phyloP scores from a whole-genome alignment of 1,140 invertebrate genomes.

The Condylostylus longicornis region DNA sequence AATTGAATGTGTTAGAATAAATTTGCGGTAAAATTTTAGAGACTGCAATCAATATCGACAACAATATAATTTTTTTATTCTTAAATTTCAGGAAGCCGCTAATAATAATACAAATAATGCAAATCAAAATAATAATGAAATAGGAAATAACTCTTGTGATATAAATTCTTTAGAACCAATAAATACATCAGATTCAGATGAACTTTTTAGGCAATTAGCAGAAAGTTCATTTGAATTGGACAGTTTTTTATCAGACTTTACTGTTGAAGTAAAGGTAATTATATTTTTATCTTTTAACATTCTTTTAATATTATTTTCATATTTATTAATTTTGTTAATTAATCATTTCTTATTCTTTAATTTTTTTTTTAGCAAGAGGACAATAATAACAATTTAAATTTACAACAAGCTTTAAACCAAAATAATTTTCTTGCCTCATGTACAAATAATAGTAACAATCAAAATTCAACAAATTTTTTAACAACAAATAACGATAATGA shows the following conservation, averaged over 20 bases:
- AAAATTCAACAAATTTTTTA: neutral
- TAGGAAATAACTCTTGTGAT: constrained; percentile 4
- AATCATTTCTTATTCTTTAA: constrained; percentile 2
- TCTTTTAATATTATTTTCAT: constrained; percentile 1
- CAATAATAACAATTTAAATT: constrained; percentile 25
- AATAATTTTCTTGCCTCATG: constrained; percentile 2
- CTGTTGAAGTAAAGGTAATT: constrained; percentile 37
- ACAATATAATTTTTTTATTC: no score
- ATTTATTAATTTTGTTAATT: neutral
- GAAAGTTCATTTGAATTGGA: constrained; percentile 37
- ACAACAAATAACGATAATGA: neutral
- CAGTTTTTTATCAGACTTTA: constrained; percentile 37
- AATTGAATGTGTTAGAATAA: no score
- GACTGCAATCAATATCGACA: no score
- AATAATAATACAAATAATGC: constrained; percentile 7
- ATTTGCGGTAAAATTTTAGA: no score
- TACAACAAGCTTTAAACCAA: neutral
- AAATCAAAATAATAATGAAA: constrained; percentile 16
- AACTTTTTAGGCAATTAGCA: constrained; percentile 29
- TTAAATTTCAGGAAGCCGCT: constrained; percentile 29
- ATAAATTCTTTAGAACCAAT: constrained; percentile 27
- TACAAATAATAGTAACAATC: neutral
- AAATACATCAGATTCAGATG: constrained; percentile 28
- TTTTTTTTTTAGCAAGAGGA: constrained; percentile 27
- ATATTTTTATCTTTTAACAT: constrained; percentile 2